Conservation (phyloP, 1,140 invertebrate species). For the Propsilocerus akamusi region DNA sequence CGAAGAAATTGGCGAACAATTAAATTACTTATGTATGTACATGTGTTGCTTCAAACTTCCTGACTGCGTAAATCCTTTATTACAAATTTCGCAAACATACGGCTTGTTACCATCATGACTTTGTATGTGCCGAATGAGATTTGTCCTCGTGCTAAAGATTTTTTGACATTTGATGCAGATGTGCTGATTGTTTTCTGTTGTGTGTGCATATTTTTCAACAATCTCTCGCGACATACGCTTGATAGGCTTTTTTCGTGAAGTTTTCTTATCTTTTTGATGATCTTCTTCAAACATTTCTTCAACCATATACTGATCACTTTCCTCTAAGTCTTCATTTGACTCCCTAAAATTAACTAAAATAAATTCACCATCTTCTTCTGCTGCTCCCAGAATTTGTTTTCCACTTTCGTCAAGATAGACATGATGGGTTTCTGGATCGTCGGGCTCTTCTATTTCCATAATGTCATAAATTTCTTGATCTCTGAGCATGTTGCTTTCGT, state of each 20-base stretch:
- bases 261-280: neutral
- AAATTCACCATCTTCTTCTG: neutral
- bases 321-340: neutral
- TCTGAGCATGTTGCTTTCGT: neutral
- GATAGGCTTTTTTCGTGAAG: neutral
- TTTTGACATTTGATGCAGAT: constrained; percentile 37
- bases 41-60: constrained; percentile 29
- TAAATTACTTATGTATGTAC: constrained; percentile 19
- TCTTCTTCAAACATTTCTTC: neutral
- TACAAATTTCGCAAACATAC: constrained; percentile 37
- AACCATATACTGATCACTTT: neutral
- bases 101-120: constrained; percentile 39
- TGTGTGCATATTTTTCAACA: neutral
- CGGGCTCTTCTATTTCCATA: neutral
- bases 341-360: neutral
- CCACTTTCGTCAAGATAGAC: neutral
- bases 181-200: neutral
- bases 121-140: constrained; percentile 37
- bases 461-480: constrained; percentile 1
- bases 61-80: constrained; percentile 36
- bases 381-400: neutral
- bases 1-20: constrained; percentile 11
- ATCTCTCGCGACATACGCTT: neutral
- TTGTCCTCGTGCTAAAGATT: constrained; percentile 31
- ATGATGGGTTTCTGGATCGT: too few species aligned